Evolutionary conservation across 1,140 invertebrate genomes (phyloP), one percentile per base, ranked within the genome.

Genomic region (Micrasema longulum): DNA sequence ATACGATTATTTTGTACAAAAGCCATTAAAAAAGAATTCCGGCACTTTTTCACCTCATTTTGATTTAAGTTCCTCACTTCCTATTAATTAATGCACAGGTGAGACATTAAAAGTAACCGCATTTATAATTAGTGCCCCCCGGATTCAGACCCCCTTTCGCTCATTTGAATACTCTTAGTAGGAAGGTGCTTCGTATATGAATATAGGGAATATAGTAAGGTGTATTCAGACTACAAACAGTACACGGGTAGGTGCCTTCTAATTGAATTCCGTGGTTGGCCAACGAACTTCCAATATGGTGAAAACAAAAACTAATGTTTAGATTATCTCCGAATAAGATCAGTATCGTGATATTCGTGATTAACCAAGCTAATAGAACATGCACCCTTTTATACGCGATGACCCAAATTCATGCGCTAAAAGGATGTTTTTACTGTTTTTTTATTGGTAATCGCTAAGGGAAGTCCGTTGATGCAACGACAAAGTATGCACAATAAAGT

Each of bases 221-320:
- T 14, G 43, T 45, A 16, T 4, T 38, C n/a, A 36, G 16, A 36
- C 18, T 62, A 20, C 36, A 36, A 31, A 31, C 14, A 10, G 26
- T 31, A 31, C 26, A n/a, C 23, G 16, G 36, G 45, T 48, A 31
- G 45, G 50, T 47, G 45, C 10, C 48, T 43, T 62, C 57, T 73
- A 73, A 73, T 73, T 73, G 72, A 73, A 73, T 68, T 66, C 47
- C 52, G 23, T 64, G 50, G 20, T 50, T 69, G 72, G 63, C 66
- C 72, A 73, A 73, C 72, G 72, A 69, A 73, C 72, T 73, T 73
- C 67, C 72, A 73, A 73, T 73, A 73, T 69, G 72, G 48, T 64
- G 36, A 20, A 73, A 73, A 52, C 66, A 31, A 53, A 71, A 64
- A 57, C 60, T 64, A 64, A 68, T 20, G 71, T 57, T 57, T 16